These are phyloP conservation scores for Phyllostomus discolor DNA, from an alignment of 2,113 vertebrate genomes.

Conservation along the genomic window DNA sequence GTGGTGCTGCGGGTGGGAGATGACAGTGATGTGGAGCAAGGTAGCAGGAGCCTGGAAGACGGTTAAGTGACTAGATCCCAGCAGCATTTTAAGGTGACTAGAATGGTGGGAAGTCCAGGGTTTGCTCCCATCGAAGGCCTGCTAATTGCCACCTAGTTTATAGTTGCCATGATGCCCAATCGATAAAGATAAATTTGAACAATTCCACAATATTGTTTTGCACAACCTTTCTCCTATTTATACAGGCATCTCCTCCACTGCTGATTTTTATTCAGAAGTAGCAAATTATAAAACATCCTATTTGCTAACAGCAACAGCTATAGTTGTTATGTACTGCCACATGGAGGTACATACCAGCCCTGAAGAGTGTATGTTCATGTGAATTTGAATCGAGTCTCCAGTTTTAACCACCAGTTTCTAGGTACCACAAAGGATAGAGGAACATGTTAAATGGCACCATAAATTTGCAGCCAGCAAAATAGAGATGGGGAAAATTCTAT, in stretches of 20 bases:
- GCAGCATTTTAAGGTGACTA: not conserved
- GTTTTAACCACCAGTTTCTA: not conserved
- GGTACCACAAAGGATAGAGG: not conserved
- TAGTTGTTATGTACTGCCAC: not conserved
- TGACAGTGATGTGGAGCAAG: rapidly evolving
- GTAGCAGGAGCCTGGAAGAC: not conserved
- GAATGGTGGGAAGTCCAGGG: not conserved
- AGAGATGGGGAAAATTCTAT: not conserved
- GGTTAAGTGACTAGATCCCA: not conserved
- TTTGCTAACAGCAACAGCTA: not conserved
- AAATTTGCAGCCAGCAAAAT: not conserved
- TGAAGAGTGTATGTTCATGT: not conserved
- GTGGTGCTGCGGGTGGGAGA: not conserved
- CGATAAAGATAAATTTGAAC: not conserved
- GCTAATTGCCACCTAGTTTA: not conserved
- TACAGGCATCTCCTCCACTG: not conserved
- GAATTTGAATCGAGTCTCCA: not conserved
- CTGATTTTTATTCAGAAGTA: not conserved
- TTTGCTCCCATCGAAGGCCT: not conserved
- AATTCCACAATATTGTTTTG: not conserved
- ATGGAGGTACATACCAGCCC: not conserved
- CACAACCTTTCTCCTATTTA: not conserved
- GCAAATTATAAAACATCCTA: not conserved
- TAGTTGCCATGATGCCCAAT: not conserved
- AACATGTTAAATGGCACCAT: not conserved